Base-by-base conservation (phyloP, 92 coral and sea anemone genomes). In the Isaurus tuberculatus region DNA sequence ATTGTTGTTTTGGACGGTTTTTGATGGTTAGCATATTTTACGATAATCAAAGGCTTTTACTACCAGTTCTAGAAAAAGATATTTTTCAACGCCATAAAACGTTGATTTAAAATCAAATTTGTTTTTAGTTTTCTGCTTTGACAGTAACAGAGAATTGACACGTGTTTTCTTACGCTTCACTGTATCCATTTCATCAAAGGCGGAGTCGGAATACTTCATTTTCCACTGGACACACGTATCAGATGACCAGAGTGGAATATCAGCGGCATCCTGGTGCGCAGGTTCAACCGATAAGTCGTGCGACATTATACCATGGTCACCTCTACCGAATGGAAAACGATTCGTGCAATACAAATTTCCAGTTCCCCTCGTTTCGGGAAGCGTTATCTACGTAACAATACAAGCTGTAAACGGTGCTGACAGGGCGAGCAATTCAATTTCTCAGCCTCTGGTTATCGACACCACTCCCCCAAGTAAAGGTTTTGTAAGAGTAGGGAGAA, bases 401-500 rank as follows among this genome's bases (percentile, higher is more conserved):
- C 70, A 64, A 83, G 94, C 83, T 10, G 43, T 31, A 55, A 94
- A 94, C 72, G 94, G 97, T 17, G 97, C 93, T 43, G 94, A 90
- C 17, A 36, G 88, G 80, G 85, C 73, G 16, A 32, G 84, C 1
- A 79, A 6, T 15, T 75, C 31, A 0, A 55, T 48, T 22, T 70
- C 98, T 4, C 69, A 28, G 16, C 88, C 88, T 28, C 80, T 94
- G 10, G 53, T 92, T 2, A 58, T 94, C 19, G 98, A 94, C 65
- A 67, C 84, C 44, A 88, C 94, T 30, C 94, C 98, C 27, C 98
- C 98, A 19, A 22, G 36, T n/a, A 67, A 14, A 17, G 94, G 98
- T 7, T 75, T 44, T 33, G 97, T 94, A 23, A 46, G 22, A 10
- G 82, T 77, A 1, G 82, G 82, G 58, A 46, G 40, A 20, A 64